phyloP scores from a whole-genome alignment of 2,797 vertebrate species.

The Gallinago stenura region DNA sequence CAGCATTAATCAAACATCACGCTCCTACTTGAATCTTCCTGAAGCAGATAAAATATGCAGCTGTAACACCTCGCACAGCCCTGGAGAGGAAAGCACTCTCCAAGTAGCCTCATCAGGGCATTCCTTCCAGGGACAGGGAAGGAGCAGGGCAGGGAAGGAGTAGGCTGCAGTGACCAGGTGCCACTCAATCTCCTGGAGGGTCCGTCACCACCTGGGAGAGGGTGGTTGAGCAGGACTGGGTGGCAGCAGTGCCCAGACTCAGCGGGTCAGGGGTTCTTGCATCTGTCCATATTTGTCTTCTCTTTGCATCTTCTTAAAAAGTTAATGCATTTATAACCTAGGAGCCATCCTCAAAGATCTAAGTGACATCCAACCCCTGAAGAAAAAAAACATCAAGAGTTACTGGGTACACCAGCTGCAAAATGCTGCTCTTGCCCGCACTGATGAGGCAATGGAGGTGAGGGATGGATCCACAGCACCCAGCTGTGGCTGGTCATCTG shows the following conservation, averaged over 20 bases:
- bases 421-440: neutral
- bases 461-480: neutral
- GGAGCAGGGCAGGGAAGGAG: neutral
- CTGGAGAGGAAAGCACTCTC: neutral
- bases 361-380: neutral
- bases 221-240: neutral
- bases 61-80: neutral
- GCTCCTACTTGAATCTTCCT: neutral
- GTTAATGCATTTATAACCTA: neutral
- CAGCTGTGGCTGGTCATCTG: neutral
- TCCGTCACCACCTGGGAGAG: neutral
- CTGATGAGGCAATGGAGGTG: neutral
- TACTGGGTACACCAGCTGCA: neutral
- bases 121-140: neutral
- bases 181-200: neutral
- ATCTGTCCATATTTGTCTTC: neutral
- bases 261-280: neutral
- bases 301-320: neutral
- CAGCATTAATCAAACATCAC: neutral
- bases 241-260: neutral
- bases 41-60: neutral
- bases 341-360: neutral
- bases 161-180: neutral
- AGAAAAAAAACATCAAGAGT: accelerated
- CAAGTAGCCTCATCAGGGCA: neutral